Conservation (phyloP, 2,113 vertebrate genomes). For the Mormyrus lacerda region DNA sequence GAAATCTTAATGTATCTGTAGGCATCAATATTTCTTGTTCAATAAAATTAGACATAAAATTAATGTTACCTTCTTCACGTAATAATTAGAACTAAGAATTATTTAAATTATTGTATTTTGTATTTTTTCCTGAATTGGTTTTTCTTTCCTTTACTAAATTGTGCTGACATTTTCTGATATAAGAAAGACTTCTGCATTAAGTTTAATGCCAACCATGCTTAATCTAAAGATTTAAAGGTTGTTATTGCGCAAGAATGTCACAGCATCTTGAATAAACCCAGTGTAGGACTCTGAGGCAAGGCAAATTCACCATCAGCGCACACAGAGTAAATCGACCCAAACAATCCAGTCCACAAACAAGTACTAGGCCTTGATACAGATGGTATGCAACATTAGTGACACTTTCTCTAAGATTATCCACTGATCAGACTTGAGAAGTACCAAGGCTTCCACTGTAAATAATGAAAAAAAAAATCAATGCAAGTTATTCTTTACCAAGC, state of each 20-base stretch:
- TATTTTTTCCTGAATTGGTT: not conserved
- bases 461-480: constrained; percentile 69
- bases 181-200: not conserved
- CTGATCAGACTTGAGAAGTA: not conserved
- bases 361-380: constrained; percentile 54
- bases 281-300: not conserved
- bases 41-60: not conserved
- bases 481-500: constrained; percentile 49
- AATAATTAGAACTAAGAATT: not conserved
- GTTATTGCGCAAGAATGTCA: not conserved
- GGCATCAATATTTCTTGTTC: not conserved
- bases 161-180: not conserved
- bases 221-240: not conserved
- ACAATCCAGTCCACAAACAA: constrained; percentile 26
- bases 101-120: not conserved
- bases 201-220: not conserved
- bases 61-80: not conserved
- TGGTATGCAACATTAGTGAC: constrained; percentile 56
- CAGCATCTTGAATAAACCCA: not conserved
- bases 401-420: constrained; percentile 46
- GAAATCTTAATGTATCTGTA: not conserved
- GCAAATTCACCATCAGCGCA: not conserved
- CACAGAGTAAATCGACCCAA: not conserved
- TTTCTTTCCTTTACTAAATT: not conserved
- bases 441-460: constrained; percentile 39